Conservation (phyloP, 2,888 invertebrate species). For the Machimus atricapillus region DNA sequence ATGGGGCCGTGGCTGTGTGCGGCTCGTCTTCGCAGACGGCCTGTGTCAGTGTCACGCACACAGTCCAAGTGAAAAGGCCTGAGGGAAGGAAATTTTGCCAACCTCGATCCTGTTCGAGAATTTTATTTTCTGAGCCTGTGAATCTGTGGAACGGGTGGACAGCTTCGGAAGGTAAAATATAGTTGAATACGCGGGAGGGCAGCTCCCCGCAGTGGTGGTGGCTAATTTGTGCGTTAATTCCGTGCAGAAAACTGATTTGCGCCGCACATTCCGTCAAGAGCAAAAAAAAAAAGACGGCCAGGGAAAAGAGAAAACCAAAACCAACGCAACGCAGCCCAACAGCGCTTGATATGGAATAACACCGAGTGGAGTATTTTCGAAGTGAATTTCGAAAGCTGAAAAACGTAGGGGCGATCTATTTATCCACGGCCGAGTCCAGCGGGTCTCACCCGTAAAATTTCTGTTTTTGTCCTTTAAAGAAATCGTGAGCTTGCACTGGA, state of each 20-base stretch:
- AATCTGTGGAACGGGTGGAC: conserved; percentile 9
- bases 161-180: conserved; percentile 21
- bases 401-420: conserved; percentile 30
- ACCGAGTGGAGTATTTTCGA: conserved; percentile 14
- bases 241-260: conserved; percentile 14
- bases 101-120: background rate
- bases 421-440: background rate
- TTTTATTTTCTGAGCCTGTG: conserved; percentile 19
- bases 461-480: background rate
- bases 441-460: background rate
- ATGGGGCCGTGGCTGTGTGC: background rate
- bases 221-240: background rate
- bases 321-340: background rate
- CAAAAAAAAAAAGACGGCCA: conserved; percentile 19
- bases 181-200: background rate
- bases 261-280: background rate
- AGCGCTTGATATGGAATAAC: conserved; percentile 37
- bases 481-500: background rate
- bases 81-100: conserved; percentile 6
- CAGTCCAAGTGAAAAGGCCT: conserved; percentile 1
- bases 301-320: conserved; percentile 10
- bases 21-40: background rate
- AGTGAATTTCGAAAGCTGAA: conserved; percentile 23
- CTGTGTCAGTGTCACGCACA: background rate
- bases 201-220: background rate